Percentiles rank a stretch among this genome's conserved stretches.
Conservation (phyloP, 2,888 invertebrate species). For the Trachelus stipa region DNA sequence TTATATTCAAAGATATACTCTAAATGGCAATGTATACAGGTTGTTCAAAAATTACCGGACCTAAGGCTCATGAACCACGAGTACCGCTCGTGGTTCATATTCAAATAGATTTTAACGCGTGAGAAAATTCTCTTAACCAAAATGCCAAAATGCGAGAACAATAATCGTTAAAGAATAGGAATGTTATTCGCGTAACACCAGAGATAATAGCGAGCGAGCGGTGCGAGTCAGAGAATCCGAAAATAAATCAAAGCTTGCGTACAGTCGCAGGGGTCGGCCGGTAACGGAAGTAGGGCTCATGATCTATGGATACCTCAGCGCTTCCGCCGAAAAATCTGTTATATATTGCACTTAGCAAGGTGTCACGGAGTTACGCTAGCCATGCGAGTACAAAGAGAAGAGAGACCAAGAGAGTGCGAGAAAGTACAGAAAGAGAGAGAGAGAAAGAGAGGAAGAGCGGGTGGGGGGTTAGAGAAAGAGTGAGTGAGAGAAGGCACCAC, state of each 20-base stretch:
- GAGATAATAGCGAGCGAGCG: slow-evolving; percentile 54
- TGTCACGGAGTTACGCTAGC: slow-evolving; percentile 42
- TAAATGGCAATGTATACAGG: background rate
- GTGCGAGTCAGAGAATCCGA: slow-evolving; percentile 38
- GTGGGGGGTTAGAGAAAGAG: background rate
- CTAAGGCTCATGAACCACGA: background rate
- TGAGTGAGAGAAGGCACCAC: background rate
- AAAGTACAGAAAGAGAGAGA: background rate
- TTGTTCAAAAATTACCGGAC: background rate
- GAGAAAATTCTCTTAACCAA: background rate
- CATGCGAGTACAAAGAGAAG: background rate
- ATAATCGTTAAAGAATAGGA: background rate
- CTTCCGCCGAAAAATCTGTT: slow-evolving; percentile 63
- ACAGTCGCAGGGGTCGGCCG: slow-evolving; percentile 39
- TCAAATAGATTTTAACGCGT: background rate
- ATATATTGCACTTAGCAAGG: slow-evolving; percentile 60
- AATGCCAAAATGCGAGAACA: background rate
- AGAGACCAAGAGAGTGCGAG: background rate
- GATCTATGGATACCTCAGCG: slow-evolving; percentile 60
- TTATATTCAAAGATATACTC: background rate
- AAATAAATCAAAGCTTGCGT: slow-evolving; percentile 56
- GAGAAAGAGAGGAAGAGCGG: no score
- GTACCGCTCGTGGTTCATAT: background rate
- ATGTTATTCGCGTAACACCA: background rate
- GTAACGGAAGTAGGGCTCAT: slow-evolving; percentile 60